Evolutionary conservation across 2,888 invertebrate species (phyloP), one percentile per base, ranked within the genome.

Genomic region (Pterostichus madidus): DNA sequence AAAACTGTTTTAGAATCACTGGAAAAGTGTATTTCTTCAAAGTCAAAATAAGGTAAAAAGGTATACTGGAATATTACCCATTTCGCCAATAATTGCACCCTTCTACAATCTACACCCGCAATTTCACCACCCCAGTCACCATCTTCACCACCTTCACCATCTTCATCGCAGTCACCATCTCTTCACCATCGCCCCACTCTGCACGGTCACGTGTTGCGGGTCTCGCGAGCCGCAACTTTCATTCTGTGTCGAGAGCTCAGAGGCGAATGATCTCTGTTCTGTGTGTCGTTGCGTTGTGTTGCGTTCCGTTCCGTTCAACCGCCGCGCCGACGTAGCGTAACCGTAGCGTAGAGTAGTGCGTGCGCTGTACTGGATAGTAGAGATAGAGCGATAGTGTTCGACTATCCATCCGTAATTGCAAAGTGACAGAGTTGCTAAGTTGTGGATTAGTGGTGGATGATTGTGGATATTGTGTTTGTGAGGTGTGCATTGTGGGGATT

Each of bases 201-300:
- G 17, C 13, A 15, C 24, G 53, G 39, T 80, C 80, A 80, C 80
- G 78, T 78, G 78, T 15, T 44, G 53, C 46, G 35, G 73, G 32
- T 52, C 53, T 35, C 53, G 32, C 13, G 24, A 35, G 73, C 73
- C 53, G 35, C 35, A 24, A 80, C 80, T 80, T 80, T 80, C 80
- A 80, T 80, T 80, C 80, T 80, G 73, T 52, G 53, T 32, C 80
- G 71, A 80, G 80, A 80, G 44, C 73, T 68, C 73, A 7, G 71
- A 73, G 80, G 80, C 52, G 80, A 71, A 80, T 53, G 80, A 53
- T 71, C 73, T 71, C 31, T 75, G 52, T 31, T n/a, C 15, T 5
- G n/a, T 24, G 75, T 31, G 24, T 24, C 24, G 24, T 24, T 24
- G 24, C 24, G 24, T 24, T 24, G 24, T 3, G 24, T 24, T 24